Base-by-base conservation (phyloP, 1,140 invertebrate species). In the Araneus ventricosus region DNA sequence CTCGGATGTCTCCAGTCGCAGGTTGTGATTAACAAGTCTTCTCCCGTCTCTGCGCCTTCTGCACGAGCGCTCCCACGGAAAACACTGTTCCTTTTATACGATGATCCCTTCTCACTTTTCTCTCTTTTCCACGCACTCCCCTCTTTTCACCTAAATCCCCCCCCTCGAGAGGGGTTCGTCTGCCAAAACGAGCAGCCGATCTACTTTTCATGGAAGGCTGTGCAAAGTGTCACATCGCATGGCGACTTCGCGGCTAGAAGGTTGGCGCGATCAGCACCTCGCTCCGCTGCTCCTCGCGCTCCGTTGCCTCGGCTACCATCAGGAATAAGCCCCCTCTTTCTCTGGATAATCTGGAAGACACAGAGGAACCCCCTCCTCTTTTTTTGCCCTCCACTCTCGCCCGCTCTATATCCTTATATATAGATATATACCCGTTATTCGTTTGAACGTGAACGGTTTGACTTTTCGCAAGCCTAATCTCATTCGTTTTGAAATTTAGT, bases 201-300 rank as follows among this genome's bases (percentile, higher is more conserved):
- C 91, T 93, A 93, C 91, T 93, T 93, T 93, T 93, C 91, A 93
- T 93, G 91, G 91, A 75, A 75, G 84, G 91, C 67, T 93, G 91
- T 93, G 91, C 91, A 93, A 93, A 93, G 85, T 93, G 91, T 93
- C 91, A 93, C 91, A 93, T 93, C 91, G 91, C 85, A 93, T 93
- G 91, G 84, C 63, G 91, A 93, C 91, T 87, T 61, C 67, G 67
- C 41, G 30, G 84, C 89, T 82, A 92, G 84, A 61, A 85, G 80
- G 82, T 92, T 82, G 82, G 90, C 82, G 91, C 84, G 91, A 93
- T 93, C 91, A 88, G 91, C 91, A 93, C 91, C 45, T 93, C 91
- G 91, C 91, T 93, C 39, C 84, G 91, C 17, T 93, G 91, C 22
- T 59, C 61, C 80, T 86, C 41, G 37, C 90, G 85, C 91, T 70